These are phyloP conservation scores for Bos javanicus DNA, from an alignment of 2,113 vertebrate genomes.

Conservation along the genomic window DNA sequence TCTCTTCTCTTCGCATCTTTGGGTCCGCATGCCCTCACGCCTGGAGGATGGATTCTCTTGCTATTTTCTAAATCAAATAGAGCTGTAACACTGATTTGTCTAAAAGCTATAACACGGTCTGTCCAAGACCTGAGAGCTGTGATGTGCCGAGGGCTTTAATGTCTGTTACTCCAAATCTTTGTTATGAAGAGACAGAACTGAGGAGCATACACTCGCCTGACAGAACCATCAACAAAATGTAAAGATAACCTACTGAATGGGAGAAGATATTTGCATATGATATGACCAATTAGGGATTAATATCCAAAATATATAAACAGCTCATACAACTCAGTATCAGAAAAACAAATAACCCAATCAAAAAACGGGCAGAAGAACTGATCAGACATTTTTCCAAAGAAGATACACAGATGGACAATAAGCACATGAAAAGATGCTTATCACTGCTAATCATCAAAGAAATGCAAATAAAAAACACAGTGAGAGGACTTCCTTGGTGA, in stretches of 20 bases:
- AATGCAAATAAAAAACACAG: neutral
- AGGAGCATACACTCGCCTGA: too few species aligned
- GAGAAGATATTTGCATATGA: neutral
- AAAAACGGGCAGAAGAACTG: neutral
- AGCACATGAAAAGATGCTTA: neutral
- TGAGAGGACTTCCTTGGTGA: neutral
- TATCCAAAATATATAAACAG: neutral
- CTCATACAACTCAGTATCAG: neutral
- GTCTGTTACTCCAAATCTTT: too few species aligned
- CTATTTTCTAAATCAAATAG: too few species aligned
- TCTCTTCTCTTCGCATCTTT: too few species aligned
- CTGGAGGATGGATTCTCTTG: too few species aligned
- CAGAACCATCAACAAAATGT: neutral
- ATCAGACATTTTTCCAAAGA: neutral
- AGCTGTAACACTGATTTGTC: too few species aligned
- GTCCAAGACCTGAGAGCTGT: too few species aligned
- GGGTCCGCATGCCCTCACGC: too few species aligned
- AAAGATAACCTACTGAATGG: neutral
- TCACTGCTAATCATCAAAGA: neutral
- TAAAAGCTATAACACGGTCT: too few species aligned
- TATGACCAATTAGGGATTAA: neutral
- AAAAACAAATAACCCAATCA: neutral
- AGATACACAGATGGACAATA: neutral
- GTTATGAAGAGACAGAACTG: too few species aligned
- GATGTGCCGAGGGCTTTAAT: too few species aligned